Base-by-base conservation (phyloP, 2,888 invertebrate genomes). In the Dugesia japonica region DNA sequence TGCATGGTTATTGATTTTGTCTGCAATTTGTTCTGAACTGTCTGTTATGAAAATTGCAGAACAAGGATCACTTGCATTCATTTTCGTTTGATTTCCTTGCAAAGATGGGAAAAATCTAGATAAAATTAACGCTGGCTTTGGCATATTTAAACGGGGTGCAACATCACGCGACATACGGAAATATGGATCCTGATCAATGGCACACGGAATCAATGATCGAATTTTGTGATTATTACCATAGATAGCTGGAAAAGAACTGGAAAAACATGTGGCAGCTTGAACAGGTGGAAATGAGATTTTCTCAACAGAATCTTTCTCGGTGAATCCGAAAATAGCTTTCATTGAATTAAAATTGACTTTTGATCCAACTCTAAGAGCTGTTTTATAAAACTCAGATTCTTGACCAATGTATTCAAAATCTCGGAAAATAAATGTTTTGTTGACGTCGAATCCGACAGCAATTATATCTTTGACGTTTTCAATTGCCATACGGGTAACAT, bases 181-280 rank as follows among this genome's bases (percentile, higher is more conserved):
- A 86, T 97, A 99, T 0, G 98, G 98, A 86, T 99, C 98, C 88
- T 98, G 98, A 87, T 99, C 98, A 80, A 98, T 98, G 9, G 94
- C 98, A 86, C 98, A 98, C 0, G 98, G 98, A 79, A 98, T 94
- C 0, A 94, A 87, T 82, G 90, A 90, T 1, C 89, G 89, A 72
- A 93, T 87, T 80, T 89, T 88, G 81, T 90, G 89, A 82, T 89
- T 89, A 74, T 88, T 81, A 76, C 83, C 83, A 84, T 97, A 97
- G 82, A 95, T 92, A 79, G 90, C 89, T 0, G 95, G 95, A 80
- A 87, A 87, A 4, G 83, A 81, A 13, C 83, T 81, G 74, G 85
- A 83, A 80, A 97, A 88, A 0, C 92, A 90, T 0, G 98, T 97
- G 0, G 94, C 92, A 0, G 97, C 97, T 86, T 98, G 94, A 38